A percentile compares a stretch with the other conserved stretches of the same genome.
Conservation (phyloP, 2,113 vertebrate species). For the Sialia sialis region DNA sequence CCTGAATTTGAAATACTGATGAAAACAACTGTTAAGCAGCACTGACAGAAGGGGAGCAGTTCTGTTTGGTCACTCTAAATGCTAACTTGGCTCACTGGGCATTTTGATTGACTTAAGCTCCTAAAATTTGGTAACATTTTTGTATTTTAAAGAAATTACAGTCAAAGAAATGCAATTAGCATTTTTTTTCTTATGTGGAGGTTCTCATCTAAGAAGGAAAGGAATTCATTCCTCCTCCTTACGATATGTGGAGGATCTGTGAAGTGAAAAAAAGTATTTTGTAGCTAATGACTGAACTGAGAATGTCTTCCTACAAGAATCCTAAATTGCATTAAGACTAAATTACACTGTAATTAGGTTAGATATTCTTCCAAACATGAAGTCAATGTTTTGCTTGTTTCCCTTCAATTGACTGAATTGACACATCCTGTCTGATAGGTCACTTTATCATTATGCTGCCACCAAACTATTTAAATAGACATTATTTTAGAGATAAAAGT, state of each 20-base stretch:
- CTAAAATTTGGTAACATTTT: background rate
- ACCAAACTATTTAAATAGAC: background rate
- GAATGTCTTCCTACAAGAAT: background rate
- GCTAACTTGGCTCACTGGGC: background rate
- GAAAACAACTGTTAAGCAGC: background rate
- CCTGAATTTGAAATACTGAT: background rate
- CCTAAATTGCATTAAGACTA: background rate
- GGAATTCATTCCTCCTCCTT: background rate
- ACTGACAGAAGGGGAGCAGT: background rate
- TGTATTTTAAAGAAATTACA: background rate
- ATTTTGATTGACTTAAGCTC: background rate
- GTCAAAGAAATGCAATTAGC: background rate
- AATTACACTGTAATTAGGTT: constrained; percentile 23
- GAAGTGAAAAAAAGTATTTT: background rate
- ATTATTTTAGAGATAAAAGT: background rate
- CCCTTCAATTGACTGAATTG: constrained; percentile 7
- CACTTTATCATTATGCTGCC: background rate
- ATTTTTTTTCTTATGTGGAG: background rate
- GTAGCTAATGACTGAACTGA: background rate
- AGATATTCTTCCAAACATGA: background rate
- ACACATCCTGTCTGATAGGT: background rate
- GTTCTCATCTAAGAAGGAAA: background rate
- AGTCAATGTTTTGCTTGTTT: background rate
- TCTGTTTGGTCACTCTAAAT: background rate
- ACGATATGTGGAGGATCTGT: background rate